Evolutionary conservation across 2,888 invertebrate genomes (phyloP), one percentile per base, ranked within the genome.

Genomic region (Chesias legatella): DNA sequence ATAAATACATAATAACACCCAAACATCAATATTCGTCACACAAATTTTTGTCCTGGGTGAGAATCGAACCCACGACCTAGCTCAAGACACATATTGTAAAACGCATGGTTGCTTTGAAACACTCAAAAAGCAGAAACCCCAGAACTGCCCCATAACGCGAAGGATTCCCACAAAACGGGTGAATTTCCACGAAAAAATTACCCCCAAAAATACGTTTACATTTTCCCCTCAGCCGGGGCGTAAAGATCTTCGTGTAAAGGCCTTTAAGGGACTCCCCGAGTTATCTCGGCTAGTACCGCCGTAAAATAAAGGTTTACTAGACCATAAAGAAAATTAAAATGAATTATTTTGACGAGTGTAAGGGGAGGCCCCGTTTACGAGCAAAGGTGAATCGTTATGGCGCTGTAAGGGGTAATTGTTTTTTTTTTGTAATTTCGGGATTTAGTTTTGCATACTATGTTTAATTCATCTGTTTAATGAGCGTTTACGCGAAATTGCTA

Each of bases 321-420:
- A 70, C 76, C 81, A 84, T 88, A 88, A 86, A 86, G 85, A 85
- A 86, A 88, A 88, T 88, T 86, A 88, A 86, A 88, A 88, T 88
- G 88, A 88, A 86, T 88, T 88, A 88, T 88, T 88, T 86, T 88
- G 88, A 86, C 88, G 88, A 86, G 84, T 75, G 70, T 70, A 65
- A 66, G 72, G 75, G 73, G 73, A 67, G 60, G 66, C 68, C 64
- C 69, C 67, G 60, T 60, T 54, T 54, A 51, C 43, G 45, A 40
- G 64, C 52, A 56, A 55, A 73, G 79, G 73, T 72, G 79, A 72
- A 81, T 73, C 76, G 81, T 82, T 82, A 84, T 77, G 53, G 62
- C 45, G 61, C 72, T 50, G 62, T 78, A 67, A 74, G 59, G 49
- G 58, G 77, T 81, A 84, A 86, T 86, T 84, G 79, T 83, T 67